Conservation (phyloP, 1,140 invertebrate species). For the Zeugodacus cucurbitae region DNA sequence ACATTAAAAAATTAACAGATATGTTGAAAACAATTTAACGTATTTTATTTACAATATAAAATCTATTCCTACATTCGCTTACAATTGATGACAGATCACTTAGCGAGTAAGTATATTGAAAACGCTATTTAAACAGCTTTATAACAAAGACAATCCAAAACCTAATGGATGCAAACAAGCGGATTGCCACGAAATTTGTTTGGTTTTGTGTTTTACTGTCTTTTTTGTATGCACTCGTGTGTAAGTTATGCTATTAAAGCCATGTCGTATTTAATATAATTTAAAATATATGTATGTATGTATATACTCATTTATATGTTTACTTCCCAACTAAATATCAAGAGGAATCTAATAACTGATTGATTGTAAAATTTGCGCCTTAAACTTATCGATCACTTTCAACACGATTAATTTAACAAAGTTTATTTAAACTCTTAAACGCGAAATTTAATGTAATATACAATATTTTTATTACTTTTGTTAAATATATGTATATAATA, state of each 20-base stretch:
- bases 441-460: background rate
- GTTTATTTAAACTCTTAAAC: background rate
- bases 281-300: background rate
- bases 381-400: conserved; percentile 23
- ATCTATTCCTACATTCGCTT: background rate
- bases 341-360: background rate
- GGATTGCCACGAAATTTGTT: background rate
- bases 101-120: background rate
- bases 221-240: background rate
- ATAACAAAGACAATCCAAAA: background rate
- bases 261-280: background rate
- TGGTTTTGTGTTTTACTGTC: background rate
- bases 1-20: background rate
- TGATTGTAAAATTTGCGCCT: background rate
- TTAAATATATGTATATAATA: background rate
- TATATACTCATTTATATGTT: background rate
- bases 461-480: background rate
- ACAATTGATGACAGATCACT: background rate
- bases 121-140: background rate
- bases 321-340: background rate
- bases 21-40: background rate
- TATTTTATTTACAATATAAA: conserved; percentile 2
- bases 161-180: too few relatives aligned
- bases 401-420: background rate
- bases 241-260: background rate